Percentiles rank a stretch among this genome's conserved stretches.
phyloP scores from a whole-genome alignment of 2,797 vertebrate species.

The Yasuhikotakia modesta region DNA sequence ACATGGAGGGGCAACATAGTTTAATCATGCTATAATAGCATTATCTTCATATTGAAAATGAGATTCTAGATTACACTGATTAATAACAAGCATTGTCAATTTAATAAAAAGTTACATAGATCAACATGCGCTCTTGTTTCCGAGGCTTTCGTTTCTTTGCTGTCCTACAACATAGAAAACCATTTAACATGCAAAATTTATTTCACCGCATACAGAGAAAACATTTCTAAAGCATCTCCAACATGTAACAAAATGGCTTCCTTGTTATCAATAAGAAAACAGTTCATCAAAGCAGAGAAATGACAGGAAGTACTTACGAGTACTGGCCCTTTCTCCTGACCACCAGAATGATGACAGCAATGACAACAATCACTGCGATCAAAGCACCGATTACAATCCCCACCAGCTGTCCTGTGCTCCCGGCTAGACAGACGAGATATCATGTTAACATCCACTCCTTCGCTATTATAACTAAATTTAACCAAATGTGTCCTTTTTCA shows the following conservation, averaged over 20 bases:
- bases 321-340: constrained; percentile 82
- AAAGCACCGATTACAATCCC: constrained; percentile 77
- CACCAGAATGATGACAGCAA: constrained; percentile 69
- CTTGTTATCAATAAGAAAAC: not conserved
- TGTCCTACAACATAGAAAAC: constrained; percentile 70
- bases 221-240: not conserved
- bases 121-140: constrained; percentile 68
- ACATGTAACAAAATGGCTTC: not conserved
- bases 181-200: constrained; percentile 59
- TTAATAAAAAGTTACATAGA: constrained; percentile 66
- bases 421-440: constrained; percentile 40
- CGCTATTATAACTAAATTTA: no score
- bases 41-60: constrained; percentile 18
- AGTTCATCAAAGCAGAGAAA: not conserved
- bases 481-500: no score
- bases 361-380: constrained; percentile 69
- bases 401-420: constrained; percentile 71
- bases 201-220: constrained; percentile 32
- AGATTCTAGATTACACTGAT: constrained; percentile 56
- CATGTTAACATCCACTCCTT: not conserved
- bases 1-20: constrained; percentile 32
- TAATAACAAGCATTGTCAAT: constrained; percentile 57
- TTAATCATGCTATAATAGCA: not conserved
- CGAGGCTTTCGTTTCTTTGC: constrained; percentile 69
- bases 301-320: constrained; percentile 72